phyloP scores from a whole-genome alignment of 2,797 vertebrate genomes.

The Rhinichthys osculus region DNA sequence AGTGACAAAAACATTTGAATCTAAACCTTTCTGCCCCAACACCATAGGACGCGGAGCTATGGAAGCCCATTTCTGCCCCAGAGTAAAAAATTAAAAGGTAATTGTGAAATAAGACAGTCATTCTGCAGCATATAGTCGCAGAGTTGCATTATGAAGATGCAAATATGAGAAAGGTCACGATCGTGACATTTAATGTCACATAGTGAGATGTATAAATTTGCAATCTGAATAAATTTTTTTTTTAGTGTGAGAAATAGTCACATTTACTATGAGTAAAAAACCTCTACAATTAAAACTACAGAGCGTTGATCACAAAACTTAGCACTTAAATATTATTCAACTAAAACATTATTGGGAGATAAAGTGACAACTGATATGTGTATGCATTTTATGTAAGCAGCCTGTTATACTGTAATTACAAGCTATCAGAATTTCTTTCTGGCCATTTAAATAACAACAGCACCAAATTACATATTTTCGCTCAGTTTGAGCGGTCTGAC shows the following conservation, averaged over 20 bases:
- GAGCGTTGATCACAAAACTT: not conserved
- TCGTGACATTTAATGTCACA: not conserved
- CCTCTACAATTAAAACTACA: not conserved
- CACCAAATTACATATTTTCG: not conserved
- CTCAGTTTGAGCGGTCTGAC: not conserved
- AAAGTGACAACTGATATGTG: not conserved
- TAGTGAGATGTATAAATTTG: too few relatives aligned
- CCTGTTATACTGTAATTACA: not conserved
- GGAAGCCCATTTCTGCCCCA: not conserved
- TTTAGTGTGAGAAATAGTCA: not conserved
- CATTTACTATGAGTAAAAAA: not conserved
- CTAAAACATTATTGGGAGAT: not conserved
- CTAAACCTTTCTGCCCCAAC: slow-evolving; percentile 49
- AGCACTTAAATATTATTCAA: not conserved
- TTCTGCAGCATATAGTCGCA: not conserved
- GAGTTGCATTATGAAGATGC: not conserved
- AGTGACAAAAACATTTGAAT: slow-evolving; percentile 54
- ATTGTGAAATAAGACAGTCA: slow-evolving; percentile 1
- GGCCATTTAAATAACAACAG: not conserved
- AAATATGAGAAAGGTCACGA: slow-evolving; percentile 26
- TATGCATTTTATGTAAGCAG: not conserved
- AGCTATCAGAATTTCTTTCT: not conserved
- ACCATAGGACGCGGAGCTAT: slow-evolving; percentile 29
- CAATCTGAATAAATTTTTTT: too few relatives aligned
- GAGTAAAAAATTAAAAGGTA: slow-evolving; percentile 32